A percentile compares a stretch with the other conserved stretches of the same genome.
Conservation (phyloP, 2,797 vertebrate genomes). For the Oreochromis grahami region DNA sequence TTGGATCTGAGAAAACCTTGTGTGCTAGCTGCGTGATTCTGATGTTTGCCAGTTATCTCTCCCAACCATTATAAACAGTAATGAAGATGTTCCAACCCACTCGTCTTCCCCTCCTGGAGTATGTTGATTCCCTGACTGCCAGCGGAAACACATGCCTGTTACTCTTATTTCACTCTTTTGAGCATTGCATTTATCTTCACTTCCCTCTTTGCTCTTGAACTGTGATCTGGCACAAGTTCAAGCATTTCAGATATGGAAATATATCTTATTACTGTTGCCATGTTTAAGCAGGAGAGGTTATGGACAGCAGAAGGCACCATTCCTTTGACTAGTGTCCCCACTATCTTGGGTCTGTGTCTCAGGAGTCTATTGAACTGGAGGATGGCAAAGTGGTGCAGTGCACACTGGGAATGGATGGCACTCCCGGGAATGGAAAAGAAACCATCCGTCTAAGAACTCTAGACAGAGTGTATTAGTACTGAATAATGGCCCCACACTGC, state of each 20-base stretch:
- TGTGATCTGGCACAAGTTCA: slow-evolving; percentile 4
- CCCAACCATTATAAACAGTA: slow-evolving; percentile 34
- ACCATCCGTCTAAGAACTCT: slow-evolving; percentile 64
- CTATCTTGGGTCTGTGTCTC: slow-evolving; percentile 50
- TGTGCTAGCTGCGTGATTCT: slow-evolving; percentile 39
- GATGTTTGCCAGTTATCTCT: slow-evolving; percentile 42
- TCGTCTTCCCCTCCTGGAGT: slow-evolving; percentile 10
- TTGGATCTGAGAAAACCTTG: slow-evolving; percentile 51
- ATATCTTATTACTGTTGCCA: slow-evolving; percentile 25
- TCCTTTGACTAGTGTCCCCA: slow-evolving; percentile 15
- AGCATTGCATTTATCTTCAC: slow-evolving; percentile 20
- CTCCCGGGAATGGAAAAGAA: slow-evolving; percentile 59
- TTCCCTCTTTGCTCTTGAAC: not conserved
- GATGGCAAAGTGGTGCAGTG: slow-evolving; percentile 49
- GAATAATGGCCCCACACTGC: slow-evolving; percentile 65
- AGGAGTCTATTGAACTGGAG: slow-evolving; percentile 52
- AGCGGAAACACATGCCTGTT: slow-evolving; percentile 18
- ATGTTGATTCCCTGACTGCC: slow-evolving; percentile 30
- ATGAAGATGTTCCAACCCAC: slow-evolving; percentile 53
- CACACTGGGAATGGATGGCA: slow-evolving; percentile 64
- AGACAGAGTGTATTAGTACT: slow-evolving; percentile 75
- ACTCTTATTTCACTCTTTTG: slow-evolving; percentile 37
- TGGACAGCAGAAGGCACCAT: slow-evolving; percentile 1
- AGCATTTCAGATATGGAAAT: slow-evolving; percentile 2
- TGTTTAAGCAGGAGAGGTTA: slow-evolving; percentile 6